These are phyloP conservation scores for Allolobophora icterica DNA, from an alignment of 2,888 invertebrate genomes.

Conservation along the genomic window DNA sequence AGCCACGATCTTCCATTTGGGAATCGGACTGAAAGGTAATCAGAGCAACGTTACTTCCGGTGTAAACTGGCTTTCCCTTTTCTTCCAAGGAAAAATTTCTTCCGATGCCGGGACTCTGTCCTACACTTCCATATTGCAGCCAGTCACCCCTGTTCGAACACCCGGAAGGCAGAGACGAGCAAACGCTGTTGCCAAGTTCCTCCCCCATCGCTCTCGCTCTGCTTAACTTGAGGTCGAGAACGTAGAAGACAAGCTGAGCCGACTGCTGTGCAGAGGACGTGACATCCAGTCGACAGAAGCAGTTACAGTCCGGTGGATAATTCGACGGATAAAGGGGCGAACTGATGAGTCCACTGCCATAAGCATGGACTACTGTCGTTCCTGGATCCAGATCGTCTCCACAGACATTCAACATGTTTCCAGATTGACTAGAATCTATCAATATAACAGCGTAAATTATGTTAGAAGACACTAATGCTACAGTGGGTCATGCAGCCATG, in stretches of 20 bases:
- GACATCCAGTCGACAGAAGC: background rate
- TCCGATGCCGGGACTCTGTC: background rate
- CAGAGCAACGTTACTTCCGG: background rate
- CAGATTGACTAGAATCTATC: background rate
- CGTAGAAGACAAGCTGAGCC: background rate
- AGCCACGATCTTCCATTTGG: background rate
- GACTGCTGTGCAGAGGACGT: background rate
- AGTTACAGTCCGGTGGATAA: constrained; percentile 18
- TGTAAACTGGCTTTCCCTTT: constrained; percentile 1
- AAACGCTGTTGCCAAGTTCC: background rate
- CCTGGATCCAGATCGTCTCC: background rate
- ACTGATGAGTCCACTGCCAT: background rate
- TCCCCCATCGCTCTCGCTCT: background rate
- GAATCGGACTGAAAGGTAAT: background rate
- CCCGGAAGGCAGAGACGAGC: background rate
- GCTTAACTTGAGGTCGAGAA: constrained; percentile 20
- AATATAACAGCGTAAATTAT: background rate
- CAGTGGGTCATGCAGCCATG: background rate
- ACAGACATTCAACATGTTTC: background rate
- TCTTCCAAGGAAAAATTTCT: background rate
- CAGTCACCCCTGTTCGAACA: background rate
- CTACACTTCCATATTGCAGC: background rate
- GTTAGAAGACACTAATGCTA: background rate
- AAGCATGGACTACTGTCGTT: background rate
- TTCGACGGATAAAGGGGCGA: background rate